Evolutionary conservation across 2,797 vertebrate genomes (phyloP).

Genomic region (Muscicapa comitata): DNA sequence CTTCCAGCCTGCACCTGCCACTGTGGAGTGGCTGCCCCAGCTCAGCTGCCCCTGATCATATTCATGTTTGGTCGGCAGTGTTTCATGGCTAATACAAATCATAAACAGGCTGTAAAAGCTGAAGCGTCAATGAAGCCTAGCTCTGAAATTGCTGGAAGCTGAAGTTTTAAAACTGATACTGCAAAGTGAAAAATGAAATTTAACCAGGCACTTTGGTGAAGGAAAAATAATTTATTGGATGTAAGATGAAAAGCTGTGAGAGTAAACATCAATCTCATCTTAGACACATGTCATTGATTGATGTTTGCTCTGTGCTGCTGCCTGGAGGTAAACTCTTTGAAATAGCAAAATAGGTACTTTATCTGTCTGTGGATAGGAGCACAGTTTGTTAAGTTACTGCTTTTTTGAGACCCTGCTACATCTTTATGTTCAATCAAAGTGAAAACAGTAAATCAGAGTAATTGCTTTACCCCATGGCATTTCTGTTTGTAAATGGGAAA

Average conservation of each 20-base stretch:
- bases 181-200: constrained; percentile 75
- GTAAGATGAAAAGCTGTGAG: constrained; percentile 65
- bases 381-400: constrained; percentile 69
- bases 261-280: constrained; percentile 69
- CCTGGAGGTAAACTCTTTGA: constrained; percentile 67
- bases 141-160: constrained; percentile 62
- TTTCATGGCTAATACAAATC: constrained; percentile 57
- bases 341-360: constrained; percentile 75
- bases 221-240: constrained; percentile 75
- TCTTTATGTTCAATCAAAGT: constrained; percentile 76
- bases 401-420: constrained; percentile 66
- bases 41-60: background rate
- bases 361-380: constrained; percentile 63
- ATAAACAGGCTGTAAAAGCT: constrained; percentile 45
- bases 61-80: background rate
- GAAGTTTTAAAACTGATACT: constrained; percentile 69
- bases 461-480: constrained; percentile 73
- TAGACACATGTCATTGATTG: constrained; percentile 69
- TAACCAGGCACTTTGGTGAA: constrained; percentile 71
- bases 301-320: constrained; percentile 57
- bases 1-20: constrained; percentile 43
- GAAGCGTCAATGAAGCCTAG: constrained; percentile 30
- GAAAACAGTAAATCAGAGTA: constrained; percentile 78
- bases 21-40: background rate
- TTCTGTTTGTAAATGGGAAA: constrained; percentile 69